Conservation (phyloP, 1,140 invertebrate genomes). For the Vanessa atalanta region DNA sequence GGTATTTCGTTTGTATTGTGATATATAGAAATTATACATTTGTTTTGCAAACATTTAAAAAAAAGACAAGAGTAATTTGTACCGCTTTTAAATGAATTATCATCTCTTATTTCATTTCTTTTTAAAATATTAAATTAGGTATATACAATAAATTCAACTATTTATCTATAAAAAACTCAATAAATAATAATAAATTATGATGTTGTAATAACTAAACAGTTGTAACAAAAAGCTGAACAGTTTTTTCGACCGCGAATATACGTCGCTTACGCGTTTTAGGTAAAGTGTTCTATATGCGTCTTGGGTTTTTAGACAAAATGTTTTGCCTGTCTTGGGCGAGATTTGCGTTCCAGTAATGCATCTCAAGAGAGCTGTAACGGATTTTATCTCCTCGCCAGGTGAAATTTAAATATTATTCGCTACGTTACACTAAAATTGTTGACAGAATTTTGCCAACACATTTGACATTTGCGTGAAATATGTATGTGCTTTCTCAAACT, state of each 20-base stretch:
- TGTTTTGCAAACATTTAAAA: neutral
- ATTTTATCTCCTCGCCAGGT: slow-evolving; percentile 39
- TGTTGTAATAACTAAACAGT: neutral
- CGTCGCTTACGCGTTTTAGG: slow-evolving; percentile 51
- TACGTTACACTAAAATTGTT: neutral
- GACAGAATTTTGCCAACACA: neutral
- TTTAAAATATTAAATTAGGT: no score
- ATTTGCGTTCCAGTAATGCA: slow-evolving; percentile 50
- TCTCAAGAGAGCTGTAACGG: slow-evolving; percentile 37
- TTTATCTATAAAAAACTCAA: neutral
- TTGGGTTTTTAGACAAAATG: slow-evolving; percentile 53
- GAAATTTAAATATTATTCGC: slow-evolving; percentile 21
- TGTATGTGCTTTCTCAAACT: no score
- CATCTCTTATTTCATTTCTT: no score
- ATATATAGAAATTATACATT: neutral
- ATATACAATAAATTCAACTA: neutral
- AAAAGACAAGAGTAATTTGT: neutral
- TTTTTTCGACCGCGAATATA: slow-evolving; percentile 46
- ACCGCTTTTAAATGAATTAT: neutral
- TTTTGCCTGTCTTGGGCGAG: slow-evolving; percentile 48
- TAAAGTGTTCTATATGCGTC: slow-evolving; percentile 52
- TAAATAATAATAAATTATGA: neutral
- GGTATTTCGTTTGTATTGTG: slow-evolving; percentile 1
- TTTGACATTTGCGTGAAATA: no score
- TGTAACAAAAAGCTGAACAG: slow-evolving; percentile 21